A percentile compares a stretch with the other conserved stretches of the same genome.
These are phyloP conservation scores for Pterois miles DNA, from an alignment of 2,797 vertebrate species.

Conservation along the genomic window DNA sequence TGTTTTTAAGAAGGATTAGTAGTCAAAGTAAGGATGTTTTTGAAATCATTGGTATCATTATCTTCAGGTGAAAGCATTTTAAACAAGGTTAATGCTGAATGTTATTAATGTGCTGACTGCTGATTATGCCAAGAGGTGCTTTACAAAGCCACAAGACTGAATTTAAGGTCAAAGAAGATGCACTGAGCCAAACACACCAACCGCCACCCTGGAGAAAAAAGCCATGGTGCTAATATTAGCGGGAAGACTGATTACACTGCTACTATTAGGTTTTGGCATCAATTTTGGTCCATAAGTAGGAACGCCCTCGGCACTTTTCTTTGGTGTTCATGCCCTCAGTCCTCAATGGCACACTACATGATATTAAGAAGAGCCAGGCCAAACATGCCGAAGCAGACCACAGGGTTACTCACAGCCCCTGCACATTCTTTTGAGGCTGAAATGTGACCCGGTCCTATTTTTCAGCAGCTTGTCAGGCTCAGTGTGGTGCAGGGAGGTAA, in stretches of 20 bases:
- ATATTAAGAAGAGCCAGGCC: constrained; percentile 77
- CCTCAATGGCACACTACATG: constrained; percentile 78
- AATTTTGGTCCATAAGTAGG: constrained; percentile 68
- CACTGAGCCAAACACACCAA: constrained; percentile 68
- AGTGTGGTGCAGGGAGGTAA: constrained; percentile 77
- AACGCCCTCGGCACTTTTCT: constrained; percentile 74
- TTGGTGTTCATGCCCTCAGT: constrained; percentile 74
- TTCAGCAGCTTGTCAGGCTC: constrained; percentile 83
- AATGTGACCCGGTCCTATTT: constrained; percentile 78
- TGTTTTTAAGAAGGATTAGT: constrained; percentile 40
- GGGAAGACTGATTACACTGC: constrained; percentile 74
- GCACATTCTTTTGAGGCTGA: constrained; percentile 82
- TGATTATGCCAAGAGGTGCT: constrained; percentile 56
- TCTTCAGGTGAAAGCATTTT: constrained; percentile 40
- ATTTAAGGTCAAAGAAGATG: constrained; percentile 69
- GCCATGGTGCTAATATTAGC: constrained; percentile 72
- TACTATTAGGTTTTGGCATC: constrained; percentile 74
- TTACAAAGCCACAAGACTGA: constrained; percentile 57
- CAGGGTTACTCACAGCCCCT: constrained; percentile 80
- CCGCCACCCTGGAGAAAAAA: constrained; percentile 69
- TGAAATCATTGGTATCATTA: constrained; percentile 39
- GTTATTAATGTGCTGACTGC: constrained; percentile 58
- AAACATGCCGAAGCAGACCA: constrained; percentile 80
- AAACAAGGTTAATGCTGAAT: constrained; percentile 36
- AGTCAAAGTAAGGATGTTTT: constrained; percentile 37